These are phyloP conservation scores for Aphelenchoides besseyi DNA, from an alignment of 1,140 invertebrate genomes.

Conservation along the genomic window DNA sequence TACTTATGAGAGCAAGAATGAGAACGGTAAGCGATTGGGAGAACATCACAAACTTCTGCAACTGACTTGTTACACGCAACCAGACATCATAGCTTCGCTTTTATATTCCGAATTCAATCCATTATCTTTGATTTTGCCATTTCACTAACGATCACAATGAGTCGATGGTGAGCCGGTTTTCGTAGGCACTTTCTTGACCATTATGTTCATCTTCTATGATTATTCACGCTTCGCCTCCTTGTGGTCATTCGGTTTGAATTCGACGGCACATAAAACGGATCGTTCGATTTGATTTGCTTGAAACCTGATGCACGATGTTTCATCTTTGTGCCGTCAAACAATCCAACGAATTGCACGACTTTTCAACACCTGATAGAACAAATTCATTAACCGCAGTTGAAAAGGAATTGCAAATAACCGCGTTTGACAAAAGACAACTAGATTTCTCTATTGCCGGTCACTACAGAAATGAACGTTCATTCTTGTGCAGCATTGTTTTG, in stretches of 20 bases:
- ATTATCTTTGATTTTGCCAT: background rate
- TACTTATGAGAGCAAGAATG: background rate
- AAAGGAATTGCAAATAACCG: background rate
- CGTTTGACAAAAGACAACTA: background rate
- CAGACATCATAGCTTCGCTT: background rate
- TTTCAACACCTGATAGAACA: too few relatives aligned
- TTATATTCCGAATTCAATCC: background rate
- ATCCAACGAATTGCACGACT: too few relatives aligned
- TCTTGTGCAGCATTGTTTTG: too few relatives aligned
- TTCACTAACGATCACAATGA: background rate
- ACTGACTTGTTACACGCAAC: background rate
- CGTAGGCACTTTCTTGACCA: background rate
- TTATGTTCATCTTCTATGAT: too few relatives aligned
- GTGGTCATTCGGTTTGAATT: background rate
- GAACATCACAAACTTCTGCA: background rate
- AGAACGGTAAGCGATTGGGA: background rate
- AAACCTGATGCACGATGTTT: background rate
- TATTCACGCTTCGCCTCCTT: too few relatives aligned
- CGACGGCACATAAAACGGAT: background rate
- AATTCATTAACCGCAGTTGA: background rate
- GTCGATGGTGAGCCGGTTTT: background rate
- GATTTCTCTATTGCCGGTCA: background rate
- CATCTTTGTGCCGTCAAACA: background rate
- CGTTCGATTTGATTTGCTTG: background rate
- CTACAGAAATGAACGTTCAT: slow-evolving; percentile 6